Evolutionary conservation across 2,888 invertebrate species (phyloP).

Genomic region (Chouioia cunea): DNA sequence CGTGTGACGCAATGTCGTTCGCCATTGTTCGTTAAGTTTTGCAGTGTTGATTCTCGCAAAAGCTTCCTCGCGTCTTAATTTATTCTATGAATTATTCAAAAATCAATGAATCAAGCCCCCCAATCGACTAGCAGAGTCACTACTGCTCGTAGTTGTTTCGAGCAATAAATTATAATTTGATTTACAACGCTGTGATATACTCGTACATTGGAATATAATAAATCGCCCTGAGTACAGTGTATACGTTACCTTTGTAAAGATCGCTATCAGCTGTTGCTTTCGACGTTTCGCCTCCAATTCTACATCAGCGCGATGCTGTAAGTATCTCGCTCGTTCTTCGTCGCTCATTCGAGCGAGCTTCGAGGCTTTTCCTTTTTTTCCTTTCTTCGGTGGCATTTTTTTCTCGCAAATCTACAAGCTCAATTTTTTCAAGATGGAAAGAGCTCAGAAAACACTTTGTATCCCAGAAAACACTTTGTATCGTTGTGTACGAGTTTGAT

Average conservation of each 20-base stretch:
- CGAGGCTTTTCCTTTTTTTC: conserved; percentile 80
- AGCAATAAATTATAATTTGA: not conserved
- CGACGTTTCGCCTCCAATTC: conserved; percentile 85
- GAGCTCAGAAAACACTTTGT: not conserved
- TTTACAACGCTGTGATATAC: not conserved
- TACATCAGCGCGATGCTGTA: conserved; percentile 85
- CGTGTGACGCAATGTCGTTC: conserved; percentile 79
- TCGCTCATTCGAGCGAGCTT: conserved; percentile 88
- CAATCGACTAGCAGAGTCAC: not conserved
- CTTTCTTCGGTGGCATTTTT: conserved; percentile 69
- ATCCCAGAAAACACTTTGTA: conserved; percentile 13
- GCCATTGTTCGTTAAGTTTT: conserved; percentile 89
- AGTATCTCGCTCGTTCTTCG: conserved; percentile 83
- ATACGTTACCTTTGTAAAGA: conserved; percentile 81
- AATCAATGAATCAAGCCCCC: not conserved
- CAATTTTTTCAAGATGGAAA: not conserved
- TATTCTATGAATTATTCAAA: conserved; percentile 74
- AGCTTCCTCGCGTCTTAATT: conserved; percentile 84
- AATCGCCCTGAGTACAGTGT: no score
- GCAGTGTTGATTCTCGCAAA: conserved; percentile 84
- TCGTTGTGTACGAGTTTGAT: conserved; percentile 42
- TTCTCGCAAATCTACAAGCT: conserved; percentile 1
- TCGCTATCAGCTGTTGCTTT: conserved; percentile 83
- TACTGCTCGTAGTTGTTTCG: not conserved
- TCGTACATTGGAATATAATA: no score